These are phyloP conservation scores for Trichomalopsis sarcophagae DNA, from an alignment of 1,140 invertebrate species.

Conservation along the genomic window DNA sequence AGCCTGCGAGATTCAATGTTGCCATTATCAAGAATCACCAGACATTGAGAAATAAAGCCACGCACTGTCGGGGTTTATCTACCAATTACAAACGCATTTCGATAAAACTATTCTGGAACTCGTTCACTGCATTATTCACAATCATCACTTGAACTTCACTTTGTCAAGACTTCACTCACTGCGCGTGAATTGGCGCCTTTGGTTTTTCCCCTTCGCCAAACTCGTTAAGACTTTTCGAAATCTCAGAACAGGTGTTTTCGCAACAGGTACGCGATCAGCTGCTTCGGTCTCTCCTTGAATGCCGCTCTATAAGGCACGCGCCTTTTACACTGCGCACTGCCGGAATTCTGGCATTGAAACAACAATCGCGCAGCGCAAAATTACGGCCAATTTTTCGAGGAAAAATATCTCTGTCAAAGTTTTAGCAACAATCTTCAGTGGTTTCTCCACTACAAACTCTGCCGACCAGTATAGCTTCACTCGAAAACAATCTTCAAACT, in stretches of 20 bases:
- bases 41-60: slow-evolving; percentile 3
- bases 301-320: not conserved
- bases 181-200: no score
- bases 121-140: no score
- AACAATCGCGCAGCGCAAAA: no score
- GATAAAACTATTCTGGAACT: not conserved
- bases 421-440: no score
- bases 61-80: not conserved
- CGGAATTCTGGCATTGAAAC: no score
- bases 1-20: slow-evolving; percentile 8
- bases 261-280: not conserved
- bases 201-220: no score
- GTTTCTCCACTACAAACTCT: no score
- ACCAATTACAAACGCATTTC: not conserved
- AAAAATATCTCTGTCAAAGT: no score
- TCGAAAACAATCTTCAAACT: no score
- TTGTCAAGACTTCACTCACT: not conserved
- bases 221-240: not conserved
- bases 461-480: no score
- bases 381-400: no score
- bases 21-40: not conserved
- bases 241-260: not conserved
- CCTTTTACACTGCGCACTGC: not conserved
- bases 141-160: not conserved
- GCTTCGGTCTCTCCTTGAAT: not conserved